Conservation (phyloP, 2,113 vertebrate genomes). For the Saccopteryx leptura region DNA sequence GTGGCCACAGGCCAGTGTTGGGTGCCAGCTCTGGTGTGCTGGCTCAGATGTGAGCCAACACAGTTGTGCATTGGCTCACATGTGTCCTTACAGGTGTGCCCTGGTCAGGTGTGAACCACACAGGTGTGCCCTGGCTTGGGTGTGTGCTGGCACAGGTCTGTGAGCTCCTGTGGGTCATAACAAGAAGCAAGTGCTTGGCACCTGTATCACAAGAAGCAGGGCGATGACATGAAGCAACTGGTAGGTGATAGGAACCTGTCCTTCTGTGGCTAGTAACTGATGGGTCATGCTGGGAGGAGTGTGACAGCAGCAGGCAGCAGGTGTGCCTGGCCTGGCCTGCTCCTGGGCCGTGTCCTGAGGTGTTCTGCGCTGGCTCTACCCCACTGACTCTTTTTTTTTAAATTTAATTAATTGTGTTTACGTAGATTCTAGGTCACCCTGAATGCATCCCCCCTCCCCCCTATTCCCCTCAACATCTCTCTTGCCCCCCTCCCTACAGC, state of each 20-base stretch:
- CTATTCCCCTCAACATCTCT: too few relatives aligned
- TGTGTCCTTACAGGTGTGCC: not conserved
- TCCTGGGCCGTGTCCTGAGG: not conserved
- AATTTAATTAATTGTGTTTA: too few relatives aligned
- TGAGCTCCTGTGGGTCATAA: not conserved
- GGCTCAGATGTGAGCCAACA: not conserved
- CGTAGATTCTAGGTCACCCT: too few relatives aligned
- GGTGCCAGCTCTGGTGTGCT: not conserved
- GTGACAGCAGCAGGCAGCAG: not conserved
- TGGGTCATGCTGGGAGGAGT: not conserved
- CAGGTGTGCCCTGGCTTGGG: not conserved
- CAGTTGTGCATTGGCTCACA: not conserved
- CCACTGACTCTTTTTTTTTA: not conserved
- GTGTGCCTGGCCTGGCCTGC: not conserved
- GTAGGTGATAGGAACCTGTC: not conserved
- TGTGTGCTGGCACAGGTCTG: not conserved
- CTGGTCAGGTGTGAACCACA: not conserved
- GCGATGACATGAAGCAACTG: not conserved
- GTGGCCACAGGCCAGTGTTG: not conserved
- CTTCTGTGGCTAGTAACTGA: not conserved
- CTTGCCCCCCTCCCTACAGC: too few relatives aligned
- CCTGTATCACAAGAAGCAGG: not conserved
- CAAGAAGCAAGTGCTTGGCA: constrained; percentile 4
- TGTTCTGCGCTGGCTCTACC: not conserved
- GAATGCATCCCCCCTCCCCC: too few relatives aligned